Base-by-base conservation (phyloP, 1,140 invertebrate species). In the Acromyrmex charruanus region DNA sequence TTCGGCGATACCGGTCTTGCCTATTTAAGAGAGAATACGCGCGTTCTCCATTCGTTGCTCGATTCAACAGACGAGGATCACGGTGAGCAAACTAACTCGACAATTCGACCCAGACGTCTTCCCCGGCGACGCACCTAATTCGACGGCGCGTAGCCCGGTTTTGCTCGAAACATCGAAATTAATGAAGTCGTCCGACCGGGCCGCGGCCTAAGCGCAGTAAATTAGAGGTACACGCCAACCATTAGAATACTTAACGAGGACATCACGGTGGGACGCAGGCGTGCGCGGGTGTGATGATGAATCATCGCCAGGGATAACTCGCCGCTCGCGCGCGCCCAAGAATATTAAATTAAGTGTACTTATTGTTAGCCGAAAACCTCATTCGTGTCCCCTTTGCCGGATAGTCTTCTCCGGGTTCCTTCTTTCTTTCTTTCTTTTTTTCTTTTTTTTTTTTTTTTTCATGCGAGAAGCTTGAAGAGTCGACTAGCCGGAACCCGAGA, bases 201-300 rank as follows among this genome's bases (percentile, higher is more conserved):
- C 55, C 79, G 49, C 65, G 71, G 90, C 55, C 80, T 84, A 84
- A 69, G 75, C 77, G 79, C 81, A 72, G 69, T 91, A 92, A 91
- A 92, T 91, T 89, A 92, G 88, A 92, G 90, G 86, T 87, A 92
- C 92, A 92, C 81, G 91, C 84, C 65, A 85, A 77, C 89, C 92
- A 93, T 93, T 93, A 93, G 91, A 93, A 93, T 93, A 93, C 91
- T 92, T 93, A 93, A 93, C 92, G 92, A 93, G 92, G 91, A 92
- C 92, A 90, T 91, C 90, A 91, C 86, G 91, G 92, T 91, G 92
- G 90, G 92, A 93, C 81, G 92, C 88, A 87, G 87, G 87, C 69
- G 69, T 92, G 92, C 92, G 92, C 92, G 92, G 92, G 92, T 93
- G 92, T 92, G 87, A 92, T 92, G 91, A 93, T 93, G 92, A 93